Evolutionary conservation across 1,140 invertebrate species (phyloP), one percentile per base, ranked within the genome.

Genomic region (Bombyx mandarina): DNA sequence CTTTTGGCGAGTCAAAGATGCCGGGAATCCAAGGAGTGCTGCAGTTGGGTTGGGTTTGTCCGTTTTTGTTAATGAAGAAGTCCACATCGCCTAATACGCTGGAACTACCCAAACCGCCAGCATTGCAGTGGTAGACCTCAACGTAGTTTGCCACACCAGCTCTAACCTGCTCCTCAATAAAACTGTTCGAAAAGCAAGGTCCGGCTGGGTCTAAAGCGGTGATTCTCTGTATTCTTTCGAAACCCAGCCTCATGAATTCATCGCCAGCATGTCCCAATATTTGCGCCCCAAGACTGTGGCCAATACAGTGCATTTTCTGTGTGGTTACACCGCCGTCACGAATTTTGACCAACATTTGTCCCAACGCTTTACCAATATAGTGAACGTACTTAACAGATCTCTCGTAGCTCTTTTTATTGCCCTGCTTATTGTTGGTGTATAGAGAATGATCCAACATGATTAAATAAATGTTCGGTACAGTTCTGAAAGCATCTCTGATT

Each of bases 1-100:
- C 79, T 69, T 79, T 82, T 1, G 78, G 62, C 5, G 81, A 84
- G 53, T 84, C 83, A 18, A 82, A 79, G 18, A 84, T 69, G 5
- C 79, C 81, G 47, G 83, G 83, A 48, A 86, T 68, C 10, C 79
- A 86, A 48, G 93, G 83, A 69, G 81, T 80, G 4, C 75, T 58
- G 56, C 89, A 88, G 18, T 90, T 88, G 10, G 90, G 90, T 54
- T 89, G 89, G 6, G 75, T 68, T 3, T 72, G 56, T 0, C 94
- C 94, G 12, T 91, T 91, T 43, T 93, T 93, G 72, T 96, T 96
- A 0, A 94, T 92, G 75, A 93, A 96, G 86, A 96, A 96, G 74
- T 96, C 95, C 18, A 91, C 90, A 66, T 94, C 91, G 8, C 93
- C 93, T 49, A 81, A 68, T 44, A 83, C 72, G 55, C 85, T 82